Base-by-base conservation (phyloP, 2,797 vertebrate genomes). In the Typhlichthys eigenmanni region DNA sequence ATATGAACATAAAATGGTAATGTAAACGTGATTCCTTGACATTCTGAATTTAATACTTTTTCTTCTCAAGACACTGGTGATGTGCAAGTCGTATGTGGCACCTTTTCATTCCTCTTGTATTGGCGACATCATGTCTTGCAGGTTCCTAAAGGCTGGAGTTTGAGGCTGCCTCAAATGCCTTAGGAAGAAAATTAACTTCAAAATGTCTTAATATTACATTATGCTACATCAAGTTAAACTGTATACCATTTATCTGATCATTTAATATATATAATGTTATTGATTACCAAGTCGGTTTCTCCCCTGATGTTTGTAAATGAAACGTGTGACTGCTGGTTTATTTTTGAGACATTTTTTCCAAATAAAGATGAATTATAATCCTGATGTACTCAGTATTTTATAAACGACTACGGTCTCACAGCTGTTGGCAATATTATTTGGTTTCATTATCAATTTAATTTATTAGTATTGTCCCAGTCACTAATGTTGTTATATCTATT, bases 341-440 rank as follows among this genome's bases (percentile, higher is more conserved):
- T 85, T 87, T 87, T 87, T 85, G 78, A 78, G 79, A 84, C 59
- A 62, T 68, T 88, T 34, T 56, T 88, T 88, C 14, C 60, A 80
- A 87, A 84, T 85, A 88, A 88, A 87, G 69, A 72, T 50, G 12
- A 47, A 62, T 38, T 58, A 54, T 52, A 64, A 76, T 48, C 64
- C 59, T 76, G 57, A 24, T 48, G 34, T 38, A 38, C 34, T 6
- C 34, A 38, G 34, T 38, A 38, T 38, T 38, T 38, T 38, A 38
- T 38, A 38, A 8, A 24, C 3, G 3, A 38, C 5, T 38, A 38
- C 1, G 34, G 34, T 38, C 8, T 38, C 34, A 38, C 34, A 38
- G 7, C 6, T 38, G 34, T 38, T 38, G 1, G 34, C 5, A 38
- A 6, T 24, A 4, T 24, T 4, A 24, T 4, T 24, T 24, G 24